Conservation (phyloP, 2,888 invertebrate genomes). For the Melinaea menophilus region DNA sequence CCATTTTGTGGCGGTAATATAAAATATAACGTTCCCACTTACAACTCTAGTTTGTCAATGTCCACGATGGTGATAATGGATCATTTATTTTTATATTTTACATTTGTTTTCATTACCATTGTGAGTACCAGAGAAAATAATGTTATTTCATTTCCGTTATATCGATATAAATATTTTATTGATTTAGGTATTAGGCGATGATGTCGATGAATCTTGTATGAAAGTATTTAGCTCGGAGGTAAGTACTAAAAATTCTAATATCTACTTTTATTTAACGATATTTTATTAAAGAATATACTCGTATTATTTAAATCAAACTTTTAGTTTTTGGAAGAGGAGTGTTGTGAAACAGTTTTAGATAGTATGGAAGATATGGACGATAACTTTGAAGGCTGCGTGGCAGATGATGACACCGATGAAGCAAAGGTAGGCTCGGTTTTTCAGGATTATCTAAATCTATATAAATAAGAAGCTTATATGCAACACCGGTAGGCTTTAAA, state of each 20-base stretch:
- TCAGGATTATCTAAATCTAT: not conserved
- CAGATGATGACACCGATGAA: not conserved
- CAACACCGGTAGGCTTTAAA: not conserved
- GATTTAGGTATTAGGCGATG: slow-evolving; percentile 30
- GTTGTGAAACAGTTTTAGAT: slow-evolving; percentile 32
- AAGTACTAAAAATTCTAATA: slow-evolving; percentile 11
- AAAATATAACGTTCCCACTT: slow-evolving; percentile 13
- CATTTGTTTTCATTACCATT: slow-evolving; percentile 8
- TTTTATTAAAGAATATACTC: not conserved
- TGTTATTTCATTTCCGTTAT: not conserved
- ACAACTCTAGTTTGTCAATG: not conserved
- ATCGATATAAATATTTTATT: not conserved
- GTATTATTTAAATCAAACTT: too few relatives aligned
- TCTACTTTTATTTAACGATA: not conserved
- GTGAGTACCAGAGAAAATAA: slow-evolving; percentile 11
- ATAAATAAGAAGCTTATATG: not conserved
- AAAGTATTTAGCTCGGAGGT: slow-evolving; percentile 35
- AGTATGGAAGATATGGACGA: slow-evolving; percentile 22
- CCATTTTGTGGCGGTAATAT: slow-evolving; percentile 18
- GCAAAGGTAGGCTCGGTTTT: not conserved
- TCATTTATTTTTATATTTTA: slow-evolving; percentile 10
- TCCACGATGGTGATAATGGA: slow-evolving; percentile 9
- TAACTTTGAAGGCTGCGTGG: slow-evolving; percentile 22
- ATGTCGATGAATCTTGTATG: slow-evolving; percentile 30
- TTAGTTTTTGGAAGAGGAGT: slow-evolving; percentile 30